phyloP scores from a whole-genome alignment of 2,113 vertebrate genomes.

The Gambusia affinis region DNA sequence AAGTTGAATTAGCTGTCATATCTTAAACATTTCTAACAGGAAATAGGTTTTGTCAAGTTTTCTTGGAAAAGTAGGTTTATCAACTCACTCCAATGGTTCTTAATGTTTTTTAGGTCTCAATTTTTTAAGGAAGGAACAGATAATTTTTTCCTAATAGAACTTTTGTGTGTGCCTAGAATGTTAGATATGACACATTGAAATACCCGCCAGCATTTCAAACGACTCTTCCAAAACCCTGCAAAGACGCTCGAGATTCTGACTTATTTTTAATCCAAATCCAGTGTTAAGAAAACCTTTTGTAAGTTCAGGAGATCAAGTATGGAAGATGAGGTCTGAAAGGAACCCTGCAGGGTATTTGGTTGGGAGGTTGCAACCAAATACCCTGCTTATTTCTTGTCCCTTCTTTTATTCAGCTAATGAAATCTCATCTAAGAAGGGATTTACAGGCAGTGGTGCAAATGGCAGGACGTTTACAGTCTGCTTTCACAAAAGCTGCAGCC shows the following conservation, averaged over 20 bases:
- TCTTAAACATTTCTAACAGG: too few relatives aligned
- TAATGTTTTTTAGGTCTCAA: too few relatives aligned
- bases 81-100: neutral
- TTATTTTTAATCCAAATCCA: neutral
- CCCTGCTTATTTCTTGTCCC: neutral
- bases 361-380: neutral
- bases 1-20: neutral
- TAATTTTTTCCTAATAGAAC: neutral
- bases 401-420: neutral
- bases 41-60: neutral
- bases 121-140: too few relatives aligned
- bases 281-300: neutral
- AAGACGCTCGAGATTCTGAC: neutral
- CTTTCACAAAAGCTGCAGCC: neutral
- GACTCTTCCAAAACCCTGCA: neutral
- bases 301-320: neutral
- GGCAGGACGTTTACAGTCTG: neutral
- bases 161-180: neutral
- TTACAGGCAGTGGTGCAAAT: conserved; percentile 2
- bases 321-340: neutral
- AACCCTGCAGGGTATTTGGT: too few relatives aligned
- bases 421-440: conserved; percentile 3
- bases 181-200: neutral
- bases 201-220: neutral
- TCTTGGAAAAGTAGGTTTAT: neutral